Conservation (phyloP, 2,888 invertebrate genomes). For the Aphodius sticticus region DNA sequence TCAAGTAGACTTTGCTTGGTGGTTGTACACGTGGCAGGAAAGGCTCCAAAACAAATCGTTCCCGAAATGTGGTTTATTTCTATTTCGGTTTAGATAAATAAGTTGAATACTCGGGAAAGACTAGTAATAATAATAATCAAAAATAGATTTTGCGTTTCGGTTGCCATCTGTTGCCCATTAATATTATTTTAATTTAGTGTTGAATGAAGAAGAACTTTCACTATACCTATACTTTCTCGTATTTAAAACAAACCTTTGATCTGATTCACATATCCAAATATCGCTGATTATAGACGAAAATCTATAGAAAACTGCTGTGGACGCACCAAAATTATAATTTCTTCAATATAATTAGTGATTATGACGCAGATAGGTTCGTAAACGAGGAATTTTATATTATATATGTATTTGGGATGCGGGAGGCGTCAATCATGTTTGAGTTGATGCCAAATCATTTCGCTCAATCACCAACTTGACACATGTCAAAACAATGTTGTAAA, state of each 20-base stretch:
- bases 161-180: background rate
- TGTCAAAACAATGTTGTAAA: background rate
- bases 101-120: background rate
- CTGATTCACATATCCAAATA: no score
- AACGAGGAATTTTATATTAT: background rate
- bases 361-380: background rate
- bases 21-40: background rate
- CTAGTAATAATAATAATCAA: background rate
- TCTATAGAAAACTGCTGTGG: no score
- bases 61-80: background rate
- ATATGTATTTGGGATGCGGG: background rate
- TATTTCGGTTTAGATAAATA: slow-evolving; percentile 4
- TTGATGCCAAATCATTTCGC: background rate
- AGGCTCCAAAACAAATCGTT: background rate
- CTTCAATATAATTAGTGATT: background rate
- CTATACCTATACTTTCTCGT: background rate
- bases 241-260: no score
- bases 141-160: background rate
- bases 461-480: background rate
- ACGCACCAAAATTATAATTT: no score
- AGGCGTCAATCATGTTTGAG: background rate
- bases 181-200: background rate
- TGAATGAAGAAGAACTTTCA: background rate
- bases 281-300: no score
- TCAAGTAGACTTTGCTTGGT: background rate